Base-by-base conservation (phyloP, 1,140 invertebrate genomes). In the Stegodyphus mimosarum region DNA sequence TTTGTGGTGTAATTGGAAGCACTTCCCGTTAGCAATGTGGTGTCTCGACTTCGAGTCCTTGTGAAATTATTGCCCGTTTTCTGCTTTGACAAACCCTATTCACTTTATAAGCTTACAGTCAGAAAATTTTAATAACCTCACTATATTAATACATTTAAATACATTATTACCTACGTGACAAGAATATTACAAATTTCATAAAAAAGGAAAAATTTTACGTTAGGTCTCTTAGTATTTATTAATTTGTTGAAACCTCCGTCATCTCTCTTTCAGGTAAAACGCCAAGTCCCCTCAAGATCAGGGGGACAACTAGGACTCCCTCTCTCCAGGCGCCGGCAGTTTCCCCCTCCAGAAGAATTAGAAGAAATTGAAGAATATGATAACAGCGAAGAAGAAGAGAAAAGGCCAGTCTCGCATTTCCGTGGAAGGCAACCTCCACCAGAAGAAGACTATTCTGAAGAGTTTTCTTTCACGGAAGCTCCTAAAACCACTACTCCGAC, bases 281-380 rank as follows among this genome's bases (percentile, higher is more conserved):
- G 83, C 0, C 83, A 86, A 53, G 18, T 48, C 48, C 83, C 83
- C 6, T 11, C 67, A 5, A 50, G 74, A 33, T 15, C 48, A 18
- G 79, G 70, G 48, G 71, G 72, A 7, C 7, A 13, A 11, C 55
- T 50, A 11, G n/a, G 17, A 11, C 72, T 86, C 66, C 75, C 83
- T 2, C 52, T 86, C 10, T 86, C 83, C n/a, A 33, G 83, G 66
- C 70, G 83, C 15, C 66, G 83, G 49, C 83, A 86, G 48, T 86
- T 78, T n/a, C 83, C 83, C 2, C 74, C 83, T 49, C 83, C 83
- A 1, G 83, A 86, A 52, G 83, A 86, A 64, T 48, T 78, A 69
- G 83, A 86, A 52, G 81, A 75, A n/a, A 53, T 55, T 9, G 81
- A 84, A 60, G 63, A 75, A 51, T 9, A n/a, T 6, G 74, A 71